phyloP scores from a whole-genome alignment of 2,888 invertebrate genomes.

The Machimus atricapillus region DNA sequence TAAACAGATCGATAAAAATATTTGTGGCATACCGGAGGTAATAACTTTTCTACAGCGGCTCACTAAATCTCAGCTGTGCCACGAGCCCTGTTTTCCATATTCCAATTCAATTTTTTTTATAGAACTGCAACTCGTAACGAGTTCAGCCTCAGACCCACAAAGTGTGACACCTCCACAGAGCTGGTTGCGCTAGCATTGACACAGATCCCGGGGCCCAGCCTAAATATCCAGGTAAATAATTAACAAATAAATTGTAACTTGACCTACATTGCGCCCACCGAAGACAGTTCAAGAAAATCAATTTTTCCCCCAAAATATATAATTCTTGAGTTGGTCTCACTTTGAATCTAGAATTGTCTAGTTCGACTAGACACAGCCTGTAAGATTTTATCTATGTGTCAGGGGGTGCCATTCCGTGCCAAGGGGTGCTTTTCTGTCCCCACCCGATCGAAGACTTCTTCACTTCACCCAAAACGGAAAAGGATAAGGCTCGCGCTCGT shows the following conservation, averaged over 20 bases:
- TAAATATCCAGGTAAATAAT: not conserved
- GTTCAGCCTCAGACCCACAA: not conserved
- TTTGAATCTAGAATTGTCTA: not conserved
- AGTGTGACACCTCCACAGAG: not conserved
- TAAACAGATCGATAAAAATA: not conserved
- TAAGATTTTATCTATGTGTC: not conserved
- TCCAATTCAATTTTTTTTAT: not conserved
- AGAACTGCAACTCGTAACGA: not conserved
- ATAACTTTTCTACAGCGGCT: not conserved
- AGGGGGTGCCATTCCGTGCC: conserved; percentile 38
- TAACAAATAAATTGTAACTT: conserved; percentile 31
- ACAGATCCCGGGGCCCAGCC: not conserved
- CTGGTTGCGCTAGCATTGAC: not conserved
- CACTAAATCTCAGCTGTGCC: not conserved
- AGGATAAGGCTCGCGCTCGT: not conserved
- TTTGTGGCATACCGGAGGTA: not conserved
- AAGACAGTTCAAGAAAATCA: conserved; percentile 16
- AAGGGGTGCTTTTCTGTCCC: not conserved
- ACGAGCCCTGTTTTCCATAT: not conserved
- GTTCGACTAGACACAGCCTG: not conserved
- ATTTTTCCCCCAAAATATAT: conserved; percentile 13
- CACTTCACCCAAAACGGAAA: not conserved
- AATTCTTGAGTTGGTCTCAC: not conserved
- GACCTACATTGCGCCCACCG: conserved; percentile 38
- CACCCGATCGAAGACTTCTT: not conserved